A percentile compares a stretch with the other conserved stretches of the same genome.
These are phyloP conservation scores for Neolamprologus toae DNA, from an alignment of 2,113 vertebrate species.

Conservation along the genomic window DNA sequence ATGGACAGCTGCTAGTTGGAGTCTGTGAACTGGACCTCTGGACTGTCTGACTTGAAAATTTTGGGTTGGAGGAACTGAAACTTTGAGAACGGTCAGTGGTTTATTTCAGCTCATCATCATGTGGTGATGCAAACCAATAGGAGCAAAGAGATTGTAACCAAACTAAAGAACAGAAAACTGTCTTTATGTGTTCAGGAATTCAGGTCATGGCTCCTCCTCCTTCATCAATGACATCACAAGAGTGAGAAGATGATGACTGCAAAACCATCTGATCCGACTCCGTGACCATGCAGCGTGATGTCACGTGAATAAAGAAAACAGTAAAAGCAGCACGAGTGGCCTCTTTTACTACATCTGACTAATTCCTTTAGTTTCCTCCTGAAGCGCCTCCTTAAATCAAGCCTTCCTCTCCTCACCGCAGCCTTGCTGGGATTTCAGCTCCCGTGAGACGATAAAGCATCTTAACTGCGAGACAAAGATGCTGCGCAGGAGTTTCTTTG, in stretches of 20 bases:
- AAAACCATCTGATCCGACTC: not conserved
- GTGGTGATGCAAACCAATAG: not conserved
- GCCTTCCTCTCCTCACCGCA: not conserved
- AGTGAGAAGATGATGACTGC: not conserved
- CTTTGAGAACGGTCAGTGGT: not conserved
- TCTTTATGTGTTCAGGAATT: not conserved
- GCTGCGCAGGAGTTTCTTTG: not conserved
- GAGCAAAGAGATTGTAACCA: not conserved
- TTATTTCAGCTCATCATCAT: not conserved
- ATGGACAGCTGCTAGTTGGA: not conserved
- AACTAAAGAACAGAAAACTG: not conserved
- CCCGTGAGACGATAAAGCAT: conserved; percentile 14
- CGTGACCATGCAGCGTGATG: not conserved
- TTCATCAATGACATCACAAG: not conserved
- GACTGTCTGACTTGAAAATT: not conserved
- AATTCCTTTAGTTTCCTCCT: not conserved
- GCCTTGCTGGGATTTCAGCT: not conserved
- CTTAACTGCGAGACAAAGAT: not conserved
- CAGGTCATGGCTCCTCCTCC: not conserved
- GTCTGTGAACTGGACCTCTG: not conserved
- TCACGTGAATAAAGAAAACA: not conserved
- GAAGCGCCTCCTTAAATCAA: conserved; percentile 21
- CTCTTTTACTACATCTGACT: not conserved
- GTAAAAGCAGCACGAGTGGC: not conserved
- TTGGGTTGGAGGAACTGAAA: not conserved